Evolutionary conservation across 2,797 vertebrate species (phyloP).

Genomic region (Spondyliosoma cantharus): DNA sequence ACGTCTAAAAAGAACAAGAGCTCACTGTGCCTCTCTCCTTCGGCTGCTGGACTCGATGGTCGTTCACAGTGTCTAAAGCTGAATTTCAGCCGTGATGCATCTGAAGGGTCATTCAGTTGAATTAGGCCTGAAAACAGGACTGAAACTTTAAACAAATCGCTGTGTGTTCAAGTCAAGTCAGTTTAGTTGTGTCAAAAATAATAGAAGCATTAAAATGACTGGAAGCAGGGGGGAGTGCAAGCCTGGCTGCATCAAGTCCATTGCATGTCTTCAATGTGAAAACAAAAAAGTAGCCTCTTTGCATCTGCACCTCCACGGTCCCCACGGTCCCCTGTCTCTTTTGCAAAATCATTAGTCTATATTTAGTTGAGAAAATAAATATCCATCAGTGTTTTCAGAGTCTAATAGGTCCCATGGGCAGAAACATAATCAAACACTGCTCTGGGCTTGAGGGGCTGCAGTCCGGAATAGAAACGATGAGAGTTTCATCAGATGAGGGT

Average conservation of each 20-base stretch:
- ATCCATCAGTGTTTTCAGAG: conserved; percentile 20
- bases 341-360: conserved; percentile 30
- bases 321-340: background rate
- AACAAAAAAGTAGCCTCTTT: background rate
- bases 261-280: background rate
- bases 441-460: conserved; percentile 10
- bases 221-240: background rate
- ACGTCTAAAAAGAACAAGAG: conserved; percentile 29
- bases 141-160: background rate
- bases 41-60: background rate
- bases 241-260: background rate
- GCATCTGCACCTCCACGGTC: background rate
- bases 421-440: conserved; percentile 58
- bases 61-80: background rate
- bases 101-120: background rate
- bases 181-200: background rate
- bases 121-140: background rate
- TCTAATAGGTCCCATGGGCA: conserved; percentile 39
- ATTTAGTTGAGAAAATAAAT: conserved; percentile 52
- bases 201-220: no score
- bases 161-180: background rate
- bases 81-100: conserved; percentile 31
- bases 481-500: conserved; percentile 29
- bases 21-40: conserved; percentile 35
- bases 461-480: conserved; percentile 22